A percentile compares a stretch with the other conserved stretches of the same genome.
Conservation (phyloP, 2,888 invertebrate genomes). For the Agrotis ipsilon region DNA sequence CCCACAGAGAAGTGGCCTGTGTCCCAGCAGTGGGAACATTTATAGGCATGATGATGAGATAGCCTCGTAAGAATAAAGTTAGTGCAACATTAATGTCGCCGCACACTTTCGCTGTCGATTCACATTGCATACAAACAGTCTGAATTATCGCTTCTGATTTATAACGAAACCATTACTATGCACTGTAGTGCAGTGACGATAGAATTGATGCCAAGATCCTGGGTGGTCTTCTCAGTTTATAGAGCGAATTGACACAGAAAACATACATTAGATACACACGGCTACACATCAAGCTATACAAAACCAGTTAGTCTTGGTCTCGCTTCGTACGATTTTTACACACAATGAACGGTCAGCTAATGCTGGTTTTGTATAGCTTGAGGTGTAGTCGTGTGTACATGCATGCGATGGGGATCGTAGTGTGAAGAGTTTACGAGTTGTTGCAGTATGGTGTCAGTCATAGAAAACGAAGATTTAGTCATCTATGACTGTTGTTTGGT, state of each 20-base stretch:
- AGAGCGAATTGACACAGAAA: slow-evolving; percentile 27
- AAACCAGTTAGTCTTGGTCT: too few species aligned
- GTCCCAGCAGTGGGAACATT: too few species aligned
- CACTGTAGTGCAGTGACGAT: background rate
- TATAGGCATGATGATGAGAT: too few species aligned
- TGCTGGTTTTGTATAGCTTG: too few species aligned
- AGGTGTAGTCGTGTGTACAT: too few species aligned
- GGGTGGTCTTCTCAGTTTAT: slow-evolving; percentile 41
- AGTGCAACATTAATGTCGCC: background rate
- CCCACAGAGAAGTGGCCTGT: too few species aligned
- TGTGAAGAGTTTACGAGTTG: background rate
- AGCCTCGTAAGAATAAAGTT: background rate
- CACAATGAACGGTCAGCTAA: too few species aligned
- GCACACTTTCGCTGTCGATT: slow-evolving; percentile 14
- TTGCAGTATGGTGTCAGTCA: background rate
- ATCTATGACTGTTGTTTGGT: background rate
- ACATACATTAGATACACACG: too few species aligned
- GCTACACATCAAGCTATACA: too few species aligned
- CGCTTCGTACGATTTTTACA: too few species aligned
- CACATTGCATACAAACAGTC: slow-evolving; percentile 24
- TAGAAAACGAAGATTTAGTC: background rate
- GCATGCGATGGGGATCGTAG: background rate
- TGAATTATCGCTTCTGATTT: slow-evolving; percentile 6
- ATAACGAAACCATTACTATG: background rate
- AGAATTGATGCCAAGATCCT: background rate